Evolutionary conservation across 2,888 invertebrate species (phyloP).

Genomic region (Machimus rusticus): DNA sequence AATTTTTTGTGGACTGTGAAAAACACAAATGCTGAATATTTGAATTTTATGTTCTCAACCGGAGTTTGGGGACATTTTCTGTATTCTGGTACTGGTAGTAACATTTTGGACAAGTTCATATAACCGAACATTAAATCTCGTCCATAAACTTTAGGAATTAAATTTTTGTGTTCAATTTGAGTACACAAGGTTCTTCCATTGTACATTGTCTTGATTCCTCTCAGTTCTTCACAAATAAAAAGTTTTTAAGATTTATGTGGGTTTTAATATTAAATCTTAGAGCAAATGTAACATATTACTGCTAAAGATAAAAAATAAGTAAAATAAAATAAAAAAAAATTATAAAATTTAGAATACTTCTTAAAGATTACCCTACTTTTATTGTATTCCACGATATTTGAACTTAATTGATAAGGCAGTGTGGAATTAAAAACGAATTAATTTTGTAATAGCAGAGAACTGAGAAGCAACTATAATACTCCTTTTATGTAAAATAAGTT

Average conservation of each 20-base stretch:
- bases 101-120: not conserved
- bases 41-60: not conserved
- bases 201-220: not conserved
- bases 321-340: too few species aligned
- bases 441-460: not conserved
- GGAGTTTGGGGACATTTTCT: not conserved
- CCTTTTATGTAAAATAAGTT: not conserved
- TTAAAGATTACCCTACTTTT: too few species aligned
- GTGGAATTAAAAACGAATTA: not conserved
- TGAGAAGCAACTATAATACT: not conserved
- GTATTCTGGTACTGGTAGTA: not conserved
- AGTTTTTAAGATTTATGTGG: not conserved
- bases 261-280: too few species aligned
- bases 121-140: not conserved
- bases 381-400: too few species aligned
- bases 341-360: too few species aligned
- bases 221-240: not conserved
- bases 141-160: not conserved
- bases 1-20: not conserved
- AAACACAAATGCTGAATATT: not conserved
- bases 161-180: not conserved
- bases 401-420: too few species aligned
- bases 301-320: not conserved
- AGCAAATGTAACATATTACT: not conserved
- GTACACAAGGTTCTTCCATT: not conserved